Evolutionary conservation across 2,888 invertebrate genomes (phyloP).

Genomic region (Panorpa germanica): DNA sequence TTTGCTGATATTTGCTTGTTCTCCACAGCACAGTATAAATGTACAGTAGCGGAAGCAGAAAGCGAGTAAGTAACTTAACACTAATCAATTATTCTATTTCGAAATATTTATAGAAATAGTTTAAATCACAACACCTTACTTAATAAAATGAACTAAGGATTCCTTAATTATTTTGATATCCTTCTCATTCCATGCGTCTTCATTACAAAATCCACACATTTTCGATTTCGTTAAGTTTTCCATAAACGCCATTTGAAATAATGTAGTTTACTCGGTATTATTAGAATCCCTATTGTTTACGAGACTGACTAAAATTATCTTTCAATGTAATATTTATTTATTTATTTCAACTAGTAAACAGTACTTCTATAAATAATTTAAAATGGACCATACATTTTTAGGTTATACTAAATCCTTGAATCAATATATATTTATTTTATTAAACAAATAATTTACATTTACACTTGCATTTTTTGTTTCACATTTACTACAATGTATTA

Average conservation of each 20-base stretch:
- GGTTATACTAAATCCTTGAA: conserved; percentile 4
- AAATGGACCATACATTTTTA: too few relatives aligned
- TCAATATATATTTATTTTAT: conserved; percentile 7
- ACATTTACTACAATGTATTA: conserved; percentile 14
- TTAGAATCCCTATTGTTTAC: not conserved
- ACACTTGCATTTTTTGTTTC: conserved; percentile 7
- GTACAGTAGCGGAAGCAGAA: conserved; percentile 94
- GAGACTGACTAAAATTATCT: conserved; percentile 3
- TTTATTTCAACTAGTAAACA: conserved; percentile 6
- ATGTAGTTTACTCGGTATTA: not conserved
- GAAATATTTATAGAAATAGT: conserved; percentile 5
- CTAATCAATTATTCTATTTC: conserved; percentile 3
- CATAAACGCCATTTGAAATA: not conserved
- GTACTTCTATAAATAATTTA: too few relatives aligned
- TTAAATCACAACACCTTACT: not conserved
- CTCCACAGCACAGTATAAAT: conserved; percentile 98
- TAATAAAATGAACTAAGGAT: not conserved
- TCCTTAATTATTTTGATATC: not conserved
- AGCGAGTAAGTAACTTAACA: conserved; percentile 68
- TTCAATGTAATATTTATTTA: conserved; percentile 1
- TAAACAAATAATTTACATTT: not conserved
- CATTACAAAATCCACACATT: too few relatives aligned
- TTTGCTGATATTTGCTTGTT: conserved; percentile 99
- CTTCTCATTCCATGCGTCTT: too few relatives aligned
- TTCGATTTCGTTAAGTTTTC: not conserved